Percentiles rank a stretch among this genome's conserved stretches.
These are phyloP conservation scores for Euura lappo DNA, from an alignment of 1,140 invertebrate genomes.

Conservation along the genomic window DNA sequence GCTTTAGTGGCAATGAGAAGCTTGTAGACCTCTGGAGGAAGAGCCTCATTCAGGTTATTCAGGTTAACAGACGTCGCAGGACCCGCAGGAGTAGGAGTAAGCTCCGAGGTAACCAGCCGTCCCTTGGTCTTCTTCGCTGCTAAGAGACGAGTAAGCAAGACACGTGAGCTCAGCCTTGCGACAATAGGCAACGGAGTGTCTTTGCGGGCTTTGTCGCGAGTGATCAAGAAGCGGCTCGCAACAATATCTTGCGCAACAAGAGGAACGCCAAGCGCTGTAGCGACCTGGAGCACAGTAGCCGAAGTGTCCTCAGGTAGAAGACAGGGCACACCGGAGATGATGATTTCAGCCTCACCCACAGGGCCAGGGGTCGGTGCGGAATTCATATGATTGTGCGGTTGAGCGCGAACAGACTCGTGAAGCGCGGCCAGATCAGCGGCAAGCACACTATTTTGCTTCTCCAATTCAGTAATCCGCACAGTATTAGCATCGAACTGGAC, in stretches of 20 bases:
- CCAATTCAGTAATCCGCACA: not conserved
- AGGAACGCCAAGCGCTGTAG: not conserved
- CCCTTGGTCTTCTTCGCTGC: not conserved
- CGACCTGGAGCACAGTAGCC: not conserved
- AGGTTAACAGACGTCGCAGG: not conserved
- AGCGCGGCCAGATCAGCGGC: not conserved
- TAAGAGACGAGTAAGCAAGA: not conserved
- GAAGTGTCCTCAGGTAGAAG: not conserved
- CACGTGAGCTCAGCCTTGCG: not conserved
- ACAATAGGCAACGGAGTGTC: not conserved
- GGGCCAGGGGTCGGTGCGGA: no score
- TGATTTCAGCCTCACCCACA: not conserved
- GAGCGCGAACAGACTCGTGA: not conserved
- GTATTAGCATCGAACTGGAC: not conserved
- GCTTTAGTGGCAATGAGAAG: no score
- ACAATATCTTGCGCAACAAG: not conserved
- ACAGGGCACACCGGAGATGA: no score
- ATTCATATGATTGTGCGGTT: not conserved
- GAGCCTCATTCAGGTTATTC: not conserved
- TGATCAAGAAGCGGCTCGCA: not conserved
- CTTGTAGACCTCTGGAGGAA: no score
- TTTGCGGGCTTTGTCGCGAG: not conserved
- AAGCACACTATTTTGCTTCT: not conserved
- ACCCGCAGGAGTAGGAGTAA: not conserved
- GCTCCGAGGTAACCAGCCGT: not conserved